Evolutionary conservation across 2,113 vertebrate genomes (phyloP).

Genomic region (Piliocolobus tephrosceles): DNA sequence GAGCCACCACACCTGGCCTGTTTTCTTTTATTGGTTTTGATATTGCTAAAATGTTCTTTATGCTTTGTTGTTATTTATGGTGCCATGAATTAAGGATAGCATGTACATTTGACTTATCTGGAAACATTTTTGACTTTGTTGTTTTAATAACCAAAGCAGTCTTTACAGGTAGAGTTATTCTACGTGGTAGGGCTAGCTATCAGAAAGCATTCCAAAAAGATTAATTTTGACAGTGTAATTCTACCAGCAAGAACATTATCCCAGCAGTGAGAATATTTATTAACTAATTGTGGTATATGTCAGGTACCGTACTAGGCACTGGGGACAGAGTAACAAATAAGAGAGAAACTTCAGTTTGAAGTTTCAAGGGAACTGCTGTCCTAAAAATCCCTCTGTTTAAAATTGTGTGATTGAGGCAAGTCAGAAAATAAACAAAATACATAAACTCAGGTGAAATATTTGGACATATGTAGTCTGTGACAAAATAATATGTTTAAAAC

Average conservation of each 20-base stretch:
- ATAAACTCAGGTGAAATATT: not conserved
- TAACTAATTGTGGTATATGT: not conserved
- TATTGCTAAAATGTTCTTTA: not conserved
- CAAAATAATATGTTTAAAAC: not conserved
- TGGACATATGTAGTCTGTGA: not conserved
- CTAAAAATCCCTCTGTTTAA: not conserved
- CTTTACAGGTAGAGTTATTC: not conserved
- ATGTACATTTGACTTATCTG: not conserved
- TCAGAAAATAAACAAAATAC: not conserved
- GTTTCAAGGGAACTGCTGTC: not conserved
- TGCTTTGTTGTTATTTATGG: slow-evolving; percentile 6
- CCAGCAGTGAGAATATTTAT: not conserved
- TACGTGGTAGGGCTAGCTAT: not conserved
- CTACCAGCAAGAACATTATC: not conserved
- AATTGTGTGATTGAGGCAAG: not conserved
- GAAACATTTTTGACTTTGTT: not conserved
- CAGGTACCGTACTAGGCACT: not conserved
- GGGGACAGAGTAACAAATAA: not conserved
- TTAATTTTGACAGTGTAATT: not conserved
- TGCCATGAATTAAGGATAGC: not conserved
- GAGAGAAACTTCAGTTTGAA: not conserved
- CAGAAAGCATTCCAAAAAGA: not conserved
- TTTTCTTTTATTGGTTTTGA: slow-evolving; percentile 6
- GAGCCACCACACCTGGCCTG: not conserved
- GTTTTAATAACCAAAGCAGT: slow-evolving; percentile 5